Base-by-base conservation (phyloP, 92 coral and sea anemone genomes). In the Zoanthus sociatus region DNA sequence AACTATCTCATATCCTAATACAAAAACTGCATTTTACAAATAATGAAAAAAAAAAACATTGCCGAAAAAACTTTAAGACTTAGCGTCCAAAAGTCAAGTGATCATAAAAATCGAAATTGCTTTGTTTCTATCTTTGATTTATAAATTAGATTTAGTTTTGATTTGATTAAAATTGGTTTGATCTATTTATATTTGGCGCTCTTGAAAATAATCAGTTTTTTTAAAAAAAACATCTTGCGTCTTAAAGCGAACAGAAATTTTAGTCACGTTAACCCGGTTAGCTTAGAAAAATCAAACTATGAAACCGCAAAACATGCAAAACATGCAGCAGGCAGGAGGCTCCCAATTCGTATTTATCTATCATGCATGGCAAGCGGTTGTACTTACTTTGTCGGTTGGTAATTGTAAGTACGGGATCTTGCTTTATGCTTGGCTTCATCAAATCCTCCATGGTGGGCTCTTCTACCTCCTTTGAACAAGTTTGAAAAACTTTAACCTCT, bases 331-430 rank as follows among this genome's bases (percentile, higher is more conserved):
- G 11, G 6, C 6, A 68, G 11, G 44, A 14, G 73, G n/a, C 21
- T 68, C 11, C 21, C 32, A 14, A 7, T 7, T 68, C 11, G 44
- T 9, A 1, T n/a, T n/a, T n/a, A n/a, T n/a, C n/a, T n/a, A n/a
- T n/a, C n/a, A n/a, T n/a, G n/a, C n/a, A 33, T 3, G 3, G 2
- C 18, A 53, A 58, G 31, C 50, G 33, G 33, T 78, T 67, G 55
- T 81, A 81, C 85, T 81, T 54, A 81, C 85, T 9, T 9, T 66
- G 12, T 13, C 61, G 63, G 30, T 42, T 42, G 12, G 85, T 20
- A 9, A 66, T 18, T 47, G 26, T 47, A 32, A 67, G 26, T 45
- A 66, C 61, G 14, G 85, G 60, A 67, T 66, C 74, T 68, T 51
- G 61, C 9, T 47, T 81, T 16, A 30, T 5, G 60, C 21, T 8